Conservation (phyloP, 64 coral and sea anemone genomes). For the Montipora cactus region DNA sequence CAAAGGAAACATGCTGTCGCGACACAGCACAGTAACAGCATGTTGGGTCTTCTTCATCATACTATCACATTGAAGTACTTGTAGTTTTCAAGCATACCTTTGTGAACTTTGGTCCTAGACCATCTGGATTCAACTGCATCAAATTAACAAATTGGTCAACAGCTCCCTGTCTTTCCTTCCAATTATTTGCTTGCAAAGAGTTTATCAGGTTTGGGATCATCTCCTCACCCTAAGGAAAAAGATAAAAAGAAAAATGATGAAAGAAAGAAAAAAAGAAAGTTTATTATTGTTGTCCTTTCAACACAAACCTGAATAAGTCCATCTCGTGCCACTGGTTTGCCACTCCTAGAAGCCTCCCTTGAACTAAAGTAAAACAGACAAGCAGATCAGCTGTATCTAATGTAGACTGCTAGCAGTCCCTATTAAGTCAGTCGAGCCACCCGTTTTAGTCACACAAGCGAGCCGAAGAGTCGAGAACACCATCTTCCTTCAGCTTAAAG, state of each 20-base stretch:
- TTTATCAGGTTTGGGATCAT: slow-evolving; percentile 68
- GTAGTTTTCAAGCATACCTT: slow-evolving; percentile 69
- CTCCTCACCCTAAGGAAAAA: slow-evolving; percentile 77
- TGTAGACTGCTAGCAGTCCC: neutral
- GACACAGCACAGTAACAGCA: neutral
- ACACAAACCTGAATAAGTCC: slow-evolving; percentile 31
- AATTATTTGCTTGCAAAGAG: slow-evolving; percentile 80
- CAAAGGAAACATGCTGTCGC: neutral
- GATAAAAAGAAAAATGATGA: neutral
- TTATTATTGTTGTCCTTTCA: neutral
- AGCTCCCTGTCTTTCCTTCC: slow-evolving; percentile 91
- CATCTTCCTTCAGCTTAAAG: too few relatives aligned
- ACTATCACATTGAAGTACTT: neutral
- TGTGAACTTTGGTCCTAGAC: slow-evolving; percentile 85
- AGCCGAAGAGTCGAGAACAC: too few relatives aligned
- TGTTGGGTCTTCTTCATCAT: neutral
- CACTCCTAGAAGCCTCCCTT: slow-evolving; percentile 76
- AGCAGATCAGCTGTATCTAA: neutral
- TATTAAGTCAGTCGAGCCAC: too few relatives aligned
- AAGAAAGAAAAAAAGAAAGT: neutral
- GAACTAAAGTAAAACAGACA: slow-evolving; percentile 8
- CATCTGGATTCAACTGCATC: slow-evolving; percentile 72
- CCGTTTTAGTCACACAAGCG: too few relatives aligned
- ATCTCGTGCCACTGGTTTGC: slow-evolving; percentile 60
- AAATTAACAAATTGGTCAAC: slow-evolving; percentile 86